These are phyloP conservation scores for Apus apus DNA, from an alignment of 2,113 vertebrate genomes.

Conservation along the genomic window DNA sequence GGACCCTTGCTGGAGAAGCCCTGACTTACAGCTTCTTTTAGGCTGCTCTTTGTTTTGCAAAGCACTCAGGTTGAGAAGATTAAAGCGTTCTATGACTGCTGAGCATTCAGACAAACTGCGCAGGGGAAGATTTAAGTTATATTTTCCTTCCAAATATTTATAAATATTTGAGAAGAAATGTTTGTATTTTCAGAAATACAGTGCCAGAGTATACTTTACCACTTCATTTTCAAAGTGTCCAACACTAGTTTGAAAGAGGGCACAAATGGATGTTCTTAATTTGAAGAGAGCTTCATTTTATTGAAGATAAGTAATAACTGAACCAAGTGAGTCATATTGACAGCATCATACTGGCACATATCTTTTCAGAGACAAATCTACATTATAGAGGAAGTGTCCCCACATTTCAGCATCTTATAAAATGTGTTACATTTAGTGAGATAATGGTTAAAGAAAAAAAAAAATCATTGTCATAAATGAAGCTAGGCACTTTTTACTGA, in stretches of 20 bases:
- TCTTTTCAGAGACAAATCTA: constrained; percentile 20
- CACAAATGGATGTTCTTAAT: background rate
- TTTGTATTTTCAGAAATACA: background rate
- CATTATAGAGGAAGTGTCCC: background rate
- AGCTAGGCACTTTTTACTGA: constrained; percentile 47
- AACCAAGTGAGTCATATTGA: background rate
- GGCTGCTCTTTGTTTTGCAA: background rate
- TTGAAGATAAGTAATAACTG: background rate
- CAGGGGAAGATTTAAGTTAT: background rate
- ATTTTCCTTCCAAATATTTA: background rate
- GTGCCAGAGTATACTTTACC: background rate
- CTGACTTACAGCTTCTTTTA: background rate
- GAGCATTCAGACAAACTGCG: background rate
- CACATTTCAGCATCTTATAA: constrained; percentile 10
- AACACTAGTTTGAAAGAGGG: background rate
- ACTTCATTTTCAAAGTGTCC: background rate
- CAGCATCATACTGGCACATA: background rate
- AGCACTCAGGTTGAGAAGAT: background rate
- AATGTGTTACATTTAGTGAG: constrained; percentile 43
- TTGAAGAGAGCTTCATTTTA: background rate
- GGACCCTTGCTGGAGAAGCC: background rate
- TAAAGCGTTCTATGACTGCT: background rate
- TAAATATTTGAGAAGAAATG: background rate
- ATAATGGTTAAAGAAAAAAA: constrained; percentile 35
- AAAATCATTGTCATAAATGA: constrained; percentile 32